Conservation (phyloP, 2,888 invertebrate genomes). For the Tenthredo distinguenda region DNA sequence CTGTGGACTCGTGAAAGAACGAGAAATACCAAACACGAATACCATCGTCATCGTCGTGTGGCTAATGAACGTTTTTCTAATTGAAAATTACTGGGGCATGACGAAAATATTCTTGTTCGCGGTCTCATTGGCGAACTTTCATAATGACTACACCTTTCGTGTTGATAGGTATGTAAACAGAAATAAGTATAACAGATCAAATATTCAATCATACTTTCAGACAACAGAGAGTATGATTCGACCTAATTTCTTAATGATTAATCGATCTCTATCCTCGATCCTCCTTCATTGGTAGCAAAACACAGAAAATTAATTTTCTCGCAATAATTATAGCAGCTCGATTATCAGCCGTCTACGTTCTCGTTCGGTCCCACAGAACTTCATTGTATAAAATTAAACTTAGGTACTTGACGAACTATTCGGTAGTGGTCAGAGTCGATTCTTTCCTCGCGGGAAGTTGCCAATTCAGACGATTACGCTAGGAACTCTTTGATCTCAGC, state of each 20-base stretch:
- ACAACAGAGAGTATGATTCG: conserved; percentile 28
- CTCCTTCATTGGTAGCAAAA: background rate
- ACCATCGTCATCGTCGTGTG: conserved; percentile 25
- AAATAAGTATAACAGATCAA: conserved; percentile 1
- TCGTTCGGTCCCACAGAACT: background rate
- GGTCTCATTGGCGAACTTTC: conserved; percentile 52
- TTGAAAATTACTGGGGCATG: conserved; percentile 47
- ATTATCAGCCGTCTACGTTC: background rate
- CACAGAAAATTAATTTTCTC: background rate
- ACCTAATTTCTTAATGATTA: conserved; percentile 26
- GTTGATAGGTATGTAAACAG: background rate
- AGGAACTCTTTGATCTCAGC: conserved; percentile 47
- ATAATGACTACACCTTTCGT: conserved; percentile 34
- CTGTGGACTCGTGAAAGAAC: background rate
- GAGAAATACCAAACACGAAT: conserved; percentile 14
- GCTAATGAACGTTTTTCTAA: conserved; percentile 38
- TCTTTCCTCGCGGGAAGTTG: conserved; percentile 48
- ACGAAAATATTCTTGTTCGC: conserved; percentile 31
- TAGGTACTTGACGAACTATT: conserved; percentile 18
- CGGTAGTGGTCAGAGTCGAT: conserved; percentile 20
- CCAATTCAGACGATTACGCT: conserved; percentile 43
- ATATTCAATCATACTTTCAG: conserved; percentile 21
- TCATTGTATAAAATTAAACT: conserved; percentile 26
- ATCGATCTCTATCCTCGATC: background rate
- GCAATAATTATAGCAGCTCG: background rate